Evolutionary conservation across 2,888 invertebrate species (phyloP).

Genomic region (Yponomeuta cagnagella): DNA sequence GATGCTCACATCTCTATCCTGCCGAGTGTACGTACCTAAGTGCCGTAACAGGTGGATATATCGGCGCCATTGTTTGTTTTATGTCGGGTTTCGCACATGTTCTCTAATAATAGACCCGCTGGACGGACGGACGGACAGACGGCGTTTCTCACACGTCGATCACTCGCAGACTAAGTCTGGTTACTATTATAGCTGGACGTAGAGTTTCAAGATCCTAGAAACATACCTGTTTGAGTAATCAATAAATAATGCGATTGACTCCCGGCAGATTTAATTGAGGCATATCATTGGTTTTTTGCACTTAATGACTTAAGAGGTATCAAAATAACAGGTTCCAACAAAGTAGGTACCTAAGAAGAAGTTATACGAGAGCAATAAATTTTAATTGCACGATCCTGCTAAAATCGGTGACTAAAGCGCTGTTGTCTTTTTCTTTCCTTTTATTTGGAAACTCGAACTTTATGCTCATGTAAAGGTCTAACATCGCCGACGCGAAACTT

Average conservation of each 20-base stretch:
- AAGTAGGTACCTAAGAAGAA: not conserved
- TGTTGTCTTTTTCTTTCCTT: not conserved
- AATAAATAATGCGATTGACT: not conserved
- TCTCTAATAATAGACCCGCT: conserved; percentile 51
- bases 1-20: not conserved
- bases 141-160: conserved; percentile 57
- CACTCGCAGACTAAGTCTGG: conserved; percentile 58
- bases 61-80: conserved; percentile 59
- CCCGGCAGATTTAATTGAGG: not conserved
- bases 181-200: conserved; percentile 46
- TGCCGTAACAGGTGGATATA: conserved; percentile 44
- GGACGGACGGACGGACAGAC: conserved; percentile 28
- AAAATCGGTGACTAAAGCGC: conserved; percentile 6
- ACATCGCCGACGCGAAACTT: not conserved
- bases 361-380: not conserved
- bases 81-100: conserved; percentile 68
- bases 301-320: not conserved
- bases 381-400: conserved; percentile 2
- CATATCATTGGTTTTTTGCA: not conserved
- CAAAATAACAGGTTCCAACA: not conserved
- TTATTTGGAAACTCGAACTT: not conserved
- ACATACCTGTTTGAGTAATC: not conserved
- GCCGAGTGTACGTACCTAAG: not conserved
- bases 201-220: conserved; percentile 12
- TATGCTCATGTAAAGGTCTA: not conserved